Evolutionary conservation across 1,140 invertebrate genomes (phyloP).

Genomic region (Drosophila paulistorum): DNA sequence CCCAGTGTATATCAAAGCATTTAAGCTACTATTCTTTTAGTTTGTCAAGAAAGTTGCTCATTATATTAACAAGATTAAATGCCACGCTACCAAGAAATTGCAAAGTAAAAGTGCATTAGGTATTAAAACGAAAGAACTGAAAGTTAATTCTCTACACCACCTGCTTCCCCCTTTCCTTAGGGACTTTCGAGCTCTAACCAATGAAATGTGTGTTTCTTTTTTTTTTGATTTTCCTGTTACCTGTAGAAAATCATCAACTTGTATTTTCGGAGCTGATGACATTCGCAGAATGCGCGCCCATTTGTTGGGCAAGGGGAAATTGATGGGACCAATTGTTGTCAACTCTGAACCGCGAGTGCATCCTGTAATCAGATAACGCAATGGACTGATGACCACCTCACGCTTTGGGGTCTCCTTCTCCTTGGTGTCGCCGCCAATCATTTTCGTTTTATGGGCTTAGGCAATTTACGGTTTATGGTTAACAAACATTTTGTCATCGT

Average conservation of each 20-base stretch:
- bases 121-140: background rate
- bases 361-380: conserved; percentile 70
- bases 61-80: conserved; percentile 12
- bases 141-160: conserved; percentile 26
- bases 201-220: background rate
- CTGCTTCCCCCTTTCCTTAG: background rate
- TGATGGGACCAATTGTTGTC: conserved; percentile 82
- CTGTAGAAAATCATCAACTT: conserved; percentile 84
- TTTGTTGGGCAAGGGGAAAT: conserved; percentile 83
- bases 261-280: conserved; percentile 76
- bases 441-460: background rate
- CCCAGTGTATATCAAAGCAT: background rate
- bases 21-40: background rate
- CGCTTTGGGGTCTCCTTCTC: conserved; percentile 61
- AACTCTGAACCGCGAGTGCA: conserved; percentile 60
- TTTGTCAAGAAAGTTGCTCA: background rate
- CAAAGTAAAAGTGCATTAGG: background rate
- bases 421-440: conserved; percentile 1
- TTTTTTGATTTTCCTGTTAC: conserved; percentile 57
- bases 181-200: conserved; percentile 15
- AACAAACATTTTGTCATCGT: conserved; percentile 4
- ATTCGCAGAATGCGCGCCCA: conserved; percentile 85
- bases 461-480: background rate
- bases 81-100: background rate
- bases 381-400: conserved; percentile 62